Evolutionary conservation across 2,797 vertebrate species (phyloP).

Genomic region (Aphelocoma californica): DNA sequence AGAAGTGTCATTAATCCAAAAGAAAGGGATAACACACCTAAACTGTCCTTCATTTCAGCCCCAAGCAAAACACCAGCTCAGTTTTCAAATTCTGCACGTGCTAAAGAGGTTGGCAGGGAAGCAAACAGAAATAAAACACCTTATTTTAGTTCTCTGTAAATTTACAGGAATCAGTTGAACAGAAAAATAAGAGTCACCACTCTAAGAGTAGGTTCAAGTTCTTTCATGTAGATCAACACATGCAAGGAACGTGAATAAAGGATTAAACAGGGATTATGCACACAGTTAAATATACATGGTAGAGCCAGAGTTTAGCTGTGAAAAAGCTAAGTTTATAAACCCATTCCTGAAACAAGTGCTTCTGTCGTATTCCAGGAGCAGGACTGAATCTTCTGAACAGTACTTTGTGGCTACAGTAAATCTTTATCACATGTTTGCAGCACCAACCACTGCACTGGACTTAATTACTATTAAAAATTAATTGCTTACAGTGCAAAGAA

Average conservation of each 20-base stretch:
- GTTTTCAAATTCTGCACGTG: not conserved
- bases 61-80: not conserved
- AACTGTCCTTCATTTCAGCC: not conserved
- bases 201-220: not conserved
- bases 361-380: not conserved
- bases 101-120: not conserved
- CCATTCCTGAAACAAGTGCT: not conserved
- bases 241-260: not conserved
- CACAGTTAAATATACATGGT: not conserved
- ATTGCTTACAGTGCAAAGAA: not conserved
- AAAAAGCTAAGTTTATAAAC: not conserved
- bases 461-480: not conserved
- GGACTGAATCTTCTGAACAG: not conserved
- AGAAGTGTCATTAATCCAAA: not conserved
- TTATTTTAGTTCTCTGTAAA: not conserved
- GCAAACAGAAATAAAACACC: not conserved
- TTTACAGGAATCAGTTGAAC: not conserved
- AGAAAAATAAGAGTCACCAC: not conserved
- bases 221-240: not conserved
- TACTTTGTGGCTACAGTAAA: not conserved
- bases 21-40: not conserved
- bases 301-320: not conserved
- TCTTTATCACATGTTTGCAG: not conserved
- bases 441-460: not conserved
- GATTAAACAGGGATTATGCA: not conserved